Evolutionary conservation across 1,140 invertebrate genomes (phyloP).

Genomic region (Phymorhynchus buccinoides): DNA sequence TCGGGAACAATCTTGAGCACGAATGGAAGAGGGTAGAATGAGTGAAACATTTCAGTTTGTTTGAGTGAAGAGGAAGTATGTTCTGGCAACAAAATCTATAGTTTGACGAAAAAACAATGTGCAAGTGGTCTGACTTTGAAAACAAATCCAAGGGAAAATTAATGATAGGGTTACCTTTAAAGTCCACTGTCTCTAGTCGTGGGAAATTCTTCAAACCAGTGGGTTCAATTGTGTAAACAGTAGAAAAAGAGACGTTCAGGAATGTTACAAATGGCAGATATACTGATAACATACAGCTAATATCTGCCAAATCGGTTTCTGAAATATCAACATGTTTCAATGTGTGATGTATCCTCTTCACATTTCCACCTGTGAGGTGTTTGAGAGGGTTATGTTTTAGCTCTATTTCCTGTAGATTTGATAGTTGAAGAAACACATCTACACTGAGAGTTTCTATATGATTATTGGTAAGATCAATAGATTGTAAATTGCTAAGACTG

Average conservation of each 20-base stretch:
- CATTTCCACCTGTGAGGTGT: background rate
- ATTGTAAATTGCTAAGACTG: background rate
- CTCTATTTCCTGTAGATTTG: background rate
- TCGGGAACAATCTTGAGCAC: constrained; percentile 51
- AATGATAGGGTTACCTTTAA: background rate
- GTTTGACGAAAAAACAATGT: constrained; percentile 41
- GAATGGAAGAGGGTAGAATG: constrained; percentile 51
- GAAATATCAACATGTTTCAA: background rate
- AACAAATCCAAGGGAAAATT: constrained; percentile 33
- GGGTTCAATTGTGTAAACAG: background rate
- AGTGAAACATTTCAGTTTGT: constrained; percentile 48
- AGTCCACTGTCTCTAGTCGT: background rate
- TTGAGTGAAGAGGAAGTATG: constrained; percentile 31
- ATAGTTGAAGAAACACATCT: background rate
- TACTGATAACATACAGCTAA: background rate
- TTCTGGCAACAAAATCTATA: constrained; percentile 56
- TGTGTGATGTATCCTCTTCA: background rate
- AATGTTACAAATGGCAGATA: background rate
- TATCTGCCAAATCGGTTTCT: background rate
- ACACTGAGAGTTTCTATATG: background rate
- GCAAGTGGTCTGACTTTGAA: background rate
- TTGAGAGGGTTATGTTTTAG: background rate
- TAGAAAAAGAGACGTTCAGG: background rate
- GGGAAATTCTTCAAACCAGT: background rate
- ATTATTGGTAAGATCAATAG: background rate